phyloP scores from a whole-genome alignment of 2,888 invertebrate species.

The Papilio gigon region DNA sequence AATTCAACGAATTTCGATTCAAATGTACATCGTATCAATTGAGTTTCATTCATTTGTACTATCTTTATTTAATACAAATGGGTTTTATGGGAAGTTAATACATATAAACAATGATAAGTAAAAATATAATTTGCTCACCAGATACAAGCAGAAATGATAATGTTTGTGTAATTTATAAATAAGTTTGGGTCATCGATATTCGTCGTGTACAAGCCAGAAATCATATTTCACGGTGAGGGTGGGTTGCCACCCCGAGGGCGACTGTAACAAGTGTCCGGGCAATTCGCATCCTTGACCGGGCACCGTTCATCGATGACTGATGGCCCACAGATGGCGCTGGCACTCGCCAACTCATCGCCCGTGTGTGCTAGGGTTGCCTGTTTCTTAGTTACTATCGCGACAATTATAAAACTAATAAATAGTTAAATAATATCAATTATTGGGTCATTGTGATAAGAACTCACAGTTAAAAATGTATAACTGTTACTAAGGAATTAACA shows the following conservation, averaged over 20 bases:
- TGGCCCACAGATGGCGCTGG: constrained; percentile 73
- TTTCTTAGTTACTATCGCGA: neutral
- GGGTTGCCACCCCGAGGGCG: constrained; percentile 35
- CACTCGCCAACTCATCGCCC: constrained; percentile 73
- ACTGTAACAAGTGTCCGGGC: constrained; percentile 55
- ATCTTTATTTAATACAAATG: neutral
- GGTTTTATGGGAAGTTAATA: neutral
- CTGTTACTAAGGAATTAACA: too few species aligned
- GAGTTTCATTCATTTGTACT: neutral
- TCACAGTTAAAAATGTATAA: too few species aligned
- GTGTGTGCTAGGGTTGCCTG: constrained; percentile 41
- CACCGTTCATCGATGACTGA: constrained; percentile 77
- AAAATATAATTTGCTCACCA: neutral
- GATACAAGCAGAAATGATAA: neutral
- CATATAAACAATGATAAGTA: neutral
- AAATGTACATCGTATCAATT: too few species aligned
- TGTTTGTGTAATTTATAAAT: constrained; percentile 18
- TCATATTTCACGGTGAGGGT: constrained; percentile 45
- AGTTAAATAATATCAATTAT: too few species aligned
- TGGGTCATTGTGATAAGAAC: too few species aligned
- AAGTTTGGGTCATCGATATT: constrained; percentile 43
- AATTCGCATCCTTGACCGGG: constrained; percentile 74
- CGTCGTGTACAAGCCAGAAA: constrained; percentile 47
- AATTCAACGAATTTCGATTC: too few species aligned
- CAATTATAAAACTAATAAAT: neutral